Evolutionary conservation across 2,113 vertebrate species (phyloP), one percentile per base, ranked within the genome.

Genomic region (Nothoprocta pentlandii): DNA sequence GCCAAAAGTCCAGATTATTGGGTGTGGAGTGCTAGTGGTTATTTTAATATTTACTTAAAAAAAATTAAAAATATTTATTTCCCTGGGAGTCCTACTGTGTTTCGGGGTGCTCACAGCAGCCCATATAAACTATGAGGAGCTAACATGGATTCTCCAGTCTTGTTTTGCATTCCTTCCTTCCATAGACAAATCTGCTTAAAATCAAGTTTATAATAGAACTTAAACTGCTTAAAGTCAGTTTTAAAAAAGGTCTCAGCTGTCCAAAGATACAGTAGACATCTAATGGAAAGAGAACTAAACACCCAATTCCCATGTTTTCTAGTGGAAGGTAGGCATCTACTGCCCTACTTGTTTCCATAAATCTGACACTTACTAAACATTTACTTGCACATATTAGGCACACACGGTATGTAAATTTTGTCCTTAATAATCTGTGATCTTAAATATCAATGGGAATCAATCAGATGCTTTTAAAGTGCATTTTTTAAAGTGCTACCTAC

Each of bases 1-100:
- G 85, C 17, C 12, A 20, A n/a, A 56, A 1, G 1, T 28, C 47
- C 12, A 7, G 36, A 26, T 8, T 16, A 3, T 1, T 2, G 4
- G 30, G 21, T 61, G 53, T 30, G 47, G 8, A 1, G 15, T 64
- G 39, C 36, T 87, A 11, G 78, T 85, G 85, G 14, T 53, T 77
- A 44, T 77, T 79, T 75, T 47, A 47, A 42, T 28, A 30, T 16
- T 1, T 2, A 2, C 30, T 76, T 78, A 17, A 9, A 9, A 47
- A 47, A 47, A 47, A 19, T 8, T 47, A 17, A 16, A 46, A 46
- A 42, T 25, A 26, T 16, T 1, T 2, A 2, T n/a, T 76, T 78
- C 44, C 22, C 51, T 61, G 71, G 32, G 23, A 26, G 53, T 4
- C 5, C 32, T 41, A 2, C 12, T 36, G 16, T 66, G 20, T 22